Base-by-base conservation (phyloP, 2,888 invertebrate species). In the Galerucella pusilla region DNA sequence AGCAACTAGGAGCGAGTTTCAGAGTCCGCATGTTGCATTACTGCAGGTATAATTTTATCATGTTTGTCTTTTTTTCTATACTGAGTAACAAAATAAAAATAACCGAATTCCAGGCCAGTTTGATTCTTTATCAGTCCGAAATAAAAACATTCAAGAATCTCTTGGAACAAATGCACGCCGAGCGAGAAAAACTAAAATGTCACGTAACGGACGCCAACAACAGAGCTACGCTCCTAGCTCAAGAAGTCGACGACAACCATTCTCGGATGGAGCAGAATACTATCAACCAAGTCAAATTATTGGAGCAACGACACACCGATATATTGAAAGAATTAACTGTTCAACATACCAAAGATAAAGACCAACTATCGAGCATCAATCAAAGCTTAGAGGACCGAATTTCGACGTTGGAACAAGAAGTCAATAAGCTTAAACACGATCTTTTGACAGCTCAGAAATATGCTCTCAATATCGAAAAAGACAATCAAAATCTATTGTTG, bases 241-340 rank as follows among this genome's bases (percentile, higher is more conserved):
- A 95, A 82, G 97, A 97, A 87, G 94, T 97, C 2, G 97, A 98
- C 86, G 97, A 97, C 83, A 93, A 94, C 81, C 96, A 97, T 86
- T 91, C 93, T 1, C 91, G 93, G 75, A 90, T 97, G 85, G 97
- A 97, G 86, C 92, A 92, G 77, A 92, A 93, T 46, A 90, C 94
- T 45, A 92, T 93, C 84, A 91, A 91, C 65, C 93, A 91, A 88
- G 90, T 93, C 65, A 92, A 93, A 75, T 88, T 92, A 64, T 87
- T 95, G 25, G 96, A 96, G 84, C 91, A 91, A 75, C 91, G 94
- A 75, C 95, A 96, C 84, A 90, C 93, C 0, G 96, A 96, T 78
- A 92, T 93, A 75, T 88, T 94, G 10, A 92, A 93, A 75, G 92
- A 92, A 61, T 86, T 95, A 12, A 92, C 94, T 7, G 89, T 90